These are phyloP conservation scores for Gymnothorax reevesii DNA, from an alignment of 2,797 vertebrate genomes.

Conservation along the genomic window DNA sequence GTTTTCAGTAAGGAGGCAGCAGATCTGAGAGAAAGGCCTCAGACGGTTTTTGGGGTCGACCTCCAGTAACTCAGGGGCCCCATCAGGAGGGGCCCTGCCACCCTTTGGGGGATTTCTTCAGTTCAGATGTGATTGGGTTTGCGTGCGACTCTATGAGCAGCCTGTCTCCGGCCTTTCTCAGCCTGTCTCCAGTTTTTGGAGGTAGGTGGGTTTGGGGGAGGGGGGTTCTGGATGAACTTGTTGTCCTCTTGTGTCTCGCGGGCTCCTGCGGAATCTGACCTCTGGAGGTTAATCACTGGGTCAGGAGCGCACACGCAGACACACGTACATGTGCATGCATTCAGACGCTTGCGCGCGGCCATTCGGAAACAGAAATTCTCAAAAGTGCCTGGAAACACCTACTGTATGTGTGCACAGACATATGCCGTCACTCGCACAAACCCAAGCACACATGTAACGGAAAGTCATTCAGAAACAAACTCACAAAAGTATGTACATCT, in stretches of 20 bases:
- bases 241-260: neutral
- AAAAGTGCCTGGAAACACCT: neutral
- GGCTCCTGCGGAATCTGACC: neutral
- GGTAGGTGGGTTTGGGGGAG: neutral
- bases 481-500: slow-evolving; percentile 47
- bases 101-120: neutral
- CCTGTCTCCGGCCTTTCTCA: neutral
- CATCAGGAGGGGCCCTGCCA: neutral
- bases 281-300: neutral
- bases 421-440: slow-evolving; percentile 9
- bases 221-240: neutral
- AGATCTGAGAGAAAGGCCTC: neutral
- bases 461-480: slow-evolving; percentile 48
- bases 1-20: neutral
- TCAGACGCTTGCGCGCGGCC: neutral
- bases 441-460: slow-evolving; percentile 8
- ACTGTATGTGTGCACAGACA: neutral
- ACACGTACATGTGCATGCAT: neutral
- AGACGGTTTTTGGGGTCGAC: neutral
- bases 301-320: neutral
- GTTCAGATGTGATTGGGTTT: slow-evolving; percentile 6
- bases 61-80: neutral
- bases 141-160: neutral
- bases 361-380: neutral
- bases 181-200: neutral